Evolutionary conservation across 2,113 vertebrate species (phyloP), one percentile per base, ranked within the genome.

Genomic region (Petroica traversi): DNA sequence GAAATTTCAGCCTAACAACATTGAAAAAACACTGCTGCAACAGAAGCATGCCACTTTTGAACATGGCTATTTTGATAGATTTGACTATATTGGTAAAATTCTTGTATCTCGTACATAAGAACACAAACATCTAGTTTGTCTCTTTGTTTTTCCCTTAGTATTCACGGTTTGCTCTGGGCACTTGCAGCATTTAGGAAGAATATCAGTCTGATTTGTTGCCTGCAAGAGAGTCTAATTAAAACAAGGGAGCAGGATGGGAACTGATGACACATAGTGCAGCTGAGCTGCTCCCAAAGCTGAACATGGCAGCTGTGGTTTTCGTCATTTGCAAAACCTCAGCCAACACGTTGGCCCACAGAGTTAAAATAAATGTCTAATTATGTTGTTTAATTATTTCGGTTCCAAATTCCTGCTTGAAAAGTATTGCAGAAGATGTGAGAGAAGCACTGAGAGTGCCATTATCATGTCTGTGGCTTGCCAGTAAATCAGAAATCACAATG

Each of bases 191-290:
- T 96, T 93, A 54, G 63, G 40, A 95, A 96, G 85, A 94, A 93
- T 95, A 96, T 97, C 94, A 45, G 78, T 90, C 93, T 96, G 92
- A 97, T 96, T 97, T 97, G 93, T 75, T 97, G 96, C 96, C 76
- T 95, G 95, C 80, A 74, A 97, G 95, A 96, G 89, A 92, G 91
- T 61, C 91, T 95, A 96, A 97, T 97, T 96, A 97, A 95, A 97
- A 94, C 3, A 10, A 95, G 77, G 91, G 92, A 89, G 74, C 88
- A 83, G 82, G 91, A 92, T 95, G 61, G 91, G 85, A 93, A 57
- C 84, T 85, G 90, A 94, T 95, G 93, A 96, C 91, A 91, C 82
- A 91, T 71, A 88, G 78, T 62, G 82, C 92, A 94, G 93, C 95
- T 96, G 93, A 97, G 92, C 95, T 88, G 85, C 85, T 97, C 95